Percentiles rank a stretch among this genome's conserved stretches.
Conservation (phyloP, 2,113 vertebrate species). For the Apodemus sylvaticus region DNA sequence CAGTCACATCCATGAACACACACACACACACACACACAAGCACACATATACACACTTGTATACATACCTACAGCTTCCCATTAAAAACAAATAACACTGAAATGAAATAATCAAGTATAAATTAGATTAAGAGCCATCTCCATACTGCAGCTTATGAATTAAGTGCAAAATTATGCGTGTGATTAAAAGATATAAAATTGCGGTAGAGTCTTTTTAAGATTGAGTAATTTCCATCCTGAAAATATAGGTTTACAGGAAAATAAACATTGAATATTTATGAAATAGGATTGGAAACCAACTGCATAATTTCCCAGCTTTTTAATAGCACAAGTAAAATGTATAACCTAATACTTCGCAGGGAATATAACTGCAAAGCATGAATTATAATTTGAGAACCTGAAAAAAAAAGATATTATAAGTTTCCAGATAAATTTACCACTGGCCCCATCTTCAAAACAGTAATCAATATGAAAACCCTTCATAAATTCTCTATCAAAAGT, state of each 20-base stretch:
- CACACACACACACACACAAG: not conserved
- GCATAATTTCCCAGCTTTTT: slow-evolving; percentile 30
- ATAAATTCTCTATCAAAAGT: slow-evolving; percentile 8
- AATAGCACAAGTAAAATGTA: slow-evolving; percentile 19
- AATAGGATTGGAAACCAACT: slow-evolving; percentile 59
- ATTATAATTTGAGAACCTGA: not conserved
- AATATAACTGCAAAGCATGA: slow-evolving; percentile 26
- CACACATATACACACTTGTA: not conserved
- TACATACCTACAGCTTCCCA: not conserved
- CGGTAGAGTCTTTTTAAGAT: not conserved
- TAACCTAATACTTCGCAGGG: slow-evolving; percentile 51
- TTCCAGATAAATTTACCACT: slow-evolving; percentile 45
- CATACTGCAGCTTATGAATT: not conserved
- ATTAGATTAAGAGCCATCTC: not conserved
- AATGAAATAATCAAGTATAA: slow-evolving; percentile 37
- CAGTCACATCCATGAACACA: not conserved
- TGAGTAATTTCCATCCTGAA: slow-evolving; percentile 28
- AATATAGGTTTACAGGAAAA: slow-evolving; percentile 58
- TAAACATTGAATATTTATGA: slow-evolving; percentile 74
- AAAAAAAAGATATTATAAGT: slow-evolving; percentile 55
- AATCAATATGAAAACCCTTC: slow-evolving; percentile 7
- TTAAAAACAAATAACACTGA: not conserved
- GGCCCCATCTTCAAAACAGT: slow-evolving; percentile 28
- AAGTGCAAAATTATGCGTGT: slow-evolving; percentile 16
- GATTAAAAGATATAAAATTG: slow-evolving; percentile 29